phyloP scores from a whole-genome alignment of 2,113 vertebrate genomes.

The Erinaceus europaeus region DNA sequence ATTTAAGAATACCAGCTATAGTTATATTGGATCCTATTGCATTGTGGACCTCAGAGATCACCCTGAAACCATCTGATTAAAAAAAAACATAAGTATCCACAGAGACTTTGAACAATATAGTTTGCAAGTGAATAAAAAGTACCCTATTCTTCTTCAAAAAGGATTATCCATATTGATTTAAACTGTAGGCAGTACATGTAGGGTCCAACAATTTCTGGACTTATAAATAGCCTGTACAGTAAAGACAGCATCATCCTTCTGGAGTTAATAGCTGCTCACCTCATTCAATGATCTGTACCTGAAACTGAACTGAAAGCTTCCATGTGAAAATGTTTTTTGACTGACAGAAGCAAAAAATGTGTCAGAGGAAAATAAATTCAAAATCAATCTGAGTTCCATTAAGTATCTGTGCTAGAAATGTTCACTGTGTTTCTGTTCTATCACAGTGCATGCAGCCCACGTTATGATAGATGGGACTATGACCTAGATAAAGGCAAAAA shows the following conservation, averaged over 20 bases:
- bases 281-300: neutral
- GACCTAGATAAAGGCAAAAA: neutral
- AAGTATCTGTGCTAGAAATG: neutral
- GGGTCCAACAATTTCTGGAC: neutral
- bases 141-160: neutral
- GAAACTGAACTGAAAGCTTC: neutral
- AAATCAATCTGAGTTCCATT: neutral
- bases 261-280: neutral
- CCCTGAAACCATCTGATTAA: conserved; percentile 24
- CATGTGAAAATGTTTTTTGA: neutral
- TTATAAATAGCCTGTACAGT: neutral
- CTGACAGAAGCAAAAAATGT: conserved; percentile 28
- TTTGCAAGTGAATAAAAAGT: conserved; percentile 46
- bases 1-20: neutral
- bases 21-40: conserved; percentile 29
- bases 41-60: conserved; percentile 31
- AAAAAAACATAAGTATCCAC: neutral
- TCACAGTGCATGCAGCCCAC: neutral
- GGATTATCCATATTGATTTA: conserved; percentile 20
- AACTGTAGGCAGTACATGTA: neutral
- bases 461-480: neutral
- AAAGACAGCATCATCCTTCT: neutral
- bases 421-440: neutral
- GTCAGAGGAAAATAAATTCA: conserved; percentile 1
- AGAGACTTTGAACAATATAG: neutral